A percentile compares a stretch with the other conserved stretches of the same genome.
Conservation (phyloP, 1,140 invertebrate genomes). For the Euwallacea similis region DNA sequence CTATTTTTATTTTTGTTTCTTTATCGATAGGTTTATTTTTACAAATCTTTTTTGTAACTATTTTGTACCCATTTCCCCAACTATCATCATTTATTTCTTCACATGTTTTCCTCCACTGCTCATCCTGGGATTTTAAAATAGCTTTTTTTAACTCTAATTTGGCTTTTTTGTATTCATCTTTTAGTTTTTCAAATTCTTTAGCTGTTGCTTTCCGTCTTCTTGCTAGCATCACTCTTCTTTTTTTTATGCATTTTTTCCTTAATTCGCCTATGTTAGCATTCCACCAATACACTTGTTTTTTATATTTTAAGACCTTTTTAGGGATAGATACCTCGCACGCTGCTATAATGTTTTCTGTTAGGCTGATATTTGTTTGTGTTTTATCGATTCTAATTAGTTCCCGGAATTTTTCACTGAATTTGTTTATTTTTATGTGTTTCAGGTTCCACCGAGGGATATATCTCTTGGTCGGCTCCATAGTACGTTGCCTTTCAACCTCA, state of each 20-base stretch:
- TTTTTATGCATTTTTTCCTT: not conserved
- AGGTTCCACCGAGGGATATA: too few relatives aligned
- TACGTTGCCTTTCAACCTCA: not conserved
- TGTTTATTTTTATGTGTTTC: not conserved
- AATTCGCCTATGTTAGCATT: not conserved
- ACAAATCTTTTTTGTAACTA: not conserved
- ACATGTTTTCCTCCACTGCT: not conserved
- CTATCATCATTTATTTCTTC: too few relatives aligned
- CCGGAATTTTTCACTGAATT: not conserved
- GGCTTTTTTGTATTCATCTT: not conserved
- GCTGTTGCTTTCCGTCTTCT: not conserved
- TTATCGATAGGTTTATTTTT: not conserved
- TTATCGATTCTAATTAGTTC: not conserved
- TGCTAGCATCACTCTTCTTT: not conserved
- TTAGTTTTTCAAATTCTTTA: not conserved
- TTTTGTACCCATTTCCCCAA: not conserved
- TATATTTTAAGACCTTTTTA: too few relatives aligned
- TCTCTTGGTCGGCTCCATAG: too few relatives aligned
- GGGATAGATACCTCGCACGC: not conserved
- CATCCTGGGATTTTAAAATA: too few relatives aligned
- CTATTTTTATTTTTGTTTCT: not conserved
- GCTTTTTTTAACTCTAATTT: not conserved
- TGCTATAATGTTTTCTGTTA: not conserved
- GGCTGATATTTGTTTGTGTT: not conserved
- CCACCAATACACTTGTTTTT: constrained; percentile 3